These are phyloP conservation scores for Morinoia aosen DNA, from an alignment of 2,888 invertebrate genomes.

Conservation along the genomic window DNA sequence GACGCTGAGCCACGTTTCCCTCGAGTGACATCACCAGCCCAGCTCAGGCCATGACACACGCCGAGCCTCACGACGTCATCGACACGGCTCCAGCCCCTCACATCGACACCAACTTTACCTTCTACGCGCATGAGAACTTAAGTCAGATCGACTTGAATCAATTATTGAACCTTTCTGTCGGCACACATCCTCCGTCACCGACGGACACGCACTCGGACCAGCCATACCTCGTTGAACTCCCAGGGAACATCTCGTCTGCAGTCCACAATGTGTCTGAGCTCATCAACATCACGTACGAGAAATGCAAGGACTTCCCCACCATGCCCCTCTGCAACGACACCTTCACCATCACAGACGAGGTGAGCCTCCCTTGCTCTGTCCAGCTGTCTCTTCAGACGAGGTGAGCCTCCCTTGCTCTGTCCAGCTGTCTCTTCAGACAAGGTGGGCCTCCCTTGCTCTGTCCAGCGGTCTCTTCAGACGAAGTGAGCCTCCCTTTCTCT, in stretches of 20 bases:
- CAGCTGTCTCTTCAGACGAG: background rate
- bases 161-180: background rate
- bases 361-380: background rate
- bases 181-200: background rate
- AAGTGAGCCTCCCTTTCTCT: background rate
- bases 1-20: too few relatives aligned
- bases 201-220: background rate
- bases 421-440: background rate
- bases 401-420: background rate
- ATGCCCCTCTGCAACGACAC: slow-evolving; percentile 36
- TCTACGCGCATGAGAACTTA: background rate
- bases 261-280: background rate
- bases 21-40: background rate
- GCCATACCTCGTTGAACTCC: background rate
- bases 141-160: background rate
- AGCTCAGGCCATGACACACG: background rate
- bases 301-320: background rate
- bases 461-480: too few relatives aligned
- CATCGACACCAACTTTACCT: background rate
- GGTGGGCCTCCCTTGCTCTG: background rate
- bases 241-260: background rate
- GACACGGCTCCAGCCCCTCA: background rate
- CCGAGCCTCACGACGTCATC: background rate
- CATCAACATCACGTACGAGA: background rate
- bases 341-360: background rate